Percentiles rank a stretch among this genome's conserved stretches.
Evolutionary conservation across 2,888 invertebrate genomes (phyloP).

Genomic region (Erebia ligea): DNA sequence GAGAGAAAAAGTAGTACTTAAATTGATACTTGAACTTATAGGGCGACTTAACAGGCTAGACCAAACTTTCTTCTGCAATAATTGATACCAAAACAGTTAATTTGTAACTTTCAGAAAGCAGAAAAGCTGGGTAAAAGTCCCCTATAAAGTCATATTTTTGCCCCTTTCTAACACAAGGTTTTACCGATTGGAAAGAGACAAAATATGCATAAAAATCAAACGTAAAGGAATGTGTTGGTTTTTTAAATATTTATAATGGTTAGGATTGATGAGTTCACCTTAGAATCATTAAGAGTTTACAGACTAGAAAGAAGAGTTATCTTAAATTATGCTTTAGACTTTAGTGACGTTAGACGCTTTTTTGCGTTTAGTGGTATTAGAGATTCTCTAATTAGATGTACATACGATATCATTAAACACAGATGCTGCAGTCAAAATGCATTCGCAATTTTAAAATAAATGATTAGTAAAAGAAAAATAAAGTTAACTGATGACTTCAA

Average conservation of each 20-base stretch:
- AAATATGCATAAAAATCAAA: background rate
- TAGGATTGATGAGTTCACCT: slow-evolving; percentile 33
- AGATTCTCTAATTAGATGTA: slow-evolving; percentile 35
- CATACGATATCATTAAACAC: slow-evolving; percentile 28
- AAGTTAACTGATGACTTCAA: no score
- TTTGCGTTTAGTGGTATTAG: slow-evolving; percentile 34
- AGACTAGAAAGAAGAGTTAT: slow-evolving; percentile 32
- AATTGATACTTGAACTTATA: no score
- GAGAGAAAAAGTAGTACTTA: slow-evolving; percentile 51
- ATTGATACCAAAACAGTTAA: background rate
- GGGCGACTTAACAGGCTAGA: background rate
- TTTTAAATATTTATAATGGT: background rate
- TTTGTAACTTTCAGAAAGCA: background rate
- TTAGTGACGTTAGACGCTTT: no score
- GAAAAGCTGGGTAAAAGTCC: background rate
- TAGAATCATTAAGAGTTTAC: slow-evolving; percentile 15
- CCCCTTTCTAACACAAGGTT: background rate
- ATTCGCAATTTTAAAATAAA: background rate
- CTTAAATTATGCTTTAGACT: slow-evolving; percentile 17
- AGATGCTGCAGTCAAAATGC: slow-evolving; percentile 27
- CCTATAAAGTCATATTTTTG: background rate
- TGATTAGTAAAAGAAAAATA: no score
- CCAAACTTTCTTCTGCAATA: background rate
- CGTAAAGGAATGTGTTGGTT: background rate
- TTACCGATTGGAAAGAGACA: background rate